A percentile compares a stretch with the other conserved stretches of the same genome.
Conservation (phyloP, 2,888 invertebrate species). For the Pterobdella sp. region DNA sequence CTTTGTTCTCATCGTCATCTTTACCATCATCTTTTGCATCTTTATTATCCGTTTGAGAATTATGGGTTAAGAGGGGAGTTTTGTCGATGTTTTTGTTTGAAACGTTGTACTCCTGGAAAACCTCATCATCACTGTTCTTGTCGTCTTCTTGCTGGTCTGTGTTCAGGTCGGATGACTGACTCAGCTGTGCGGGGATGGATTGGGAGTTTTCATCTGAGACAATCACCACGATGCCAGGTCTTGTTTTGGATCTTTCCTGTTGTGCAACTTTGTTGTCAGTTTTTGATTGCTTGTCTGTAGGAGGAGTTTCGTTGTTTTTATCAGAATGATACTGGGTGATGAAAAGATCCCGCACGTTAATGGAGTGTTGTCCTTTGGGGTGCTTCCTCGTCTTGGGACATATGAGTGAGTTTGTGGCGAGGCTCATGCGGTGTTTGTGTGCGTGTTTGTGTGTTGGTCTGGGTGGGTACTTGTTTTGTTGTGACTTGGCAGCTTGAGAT, state of each 20-base stretch:
- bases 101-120: background rate
- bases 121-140: background rate
- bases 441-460: slow-evolving; percentile 43
- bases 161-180: background rate
- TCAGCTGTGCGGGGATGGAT: background rate
- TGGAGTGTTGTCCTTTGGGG: slow-evolving; percentile 22
- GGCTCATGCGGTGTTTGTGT: slow-evolving; percentile 41
- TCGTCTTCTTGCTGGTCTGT: slow-evolving; percentile 2
- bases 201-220: slow-evolving; percentile 2
- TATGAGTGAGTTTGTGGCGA: slow-evolving; percentile 42
- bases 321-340: background rate
- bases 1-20: background rate
- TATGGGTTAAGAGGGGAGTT: too few relatives aligned
- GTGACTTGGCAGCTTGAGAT: background rate
- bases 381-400: slow-evolving; percentile 30
- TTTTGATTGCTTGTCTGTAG: background rate
- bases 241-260: background rate
- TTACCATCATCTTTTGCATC: background rate
- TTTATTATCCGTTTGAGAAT: background rate
- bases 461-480: background rate
- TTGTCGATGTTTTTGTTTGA: too few relatives aligned
- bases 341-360: slow-evolving; percentile 29
- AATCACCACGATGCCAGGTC: background rate
- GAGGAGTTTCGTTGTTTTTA: background rate
- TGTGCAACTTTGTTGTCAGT: background rate